A percentile compares a stretch with the other conserved stretches of the same genome.
phyloP scores from a whole-genome alignment of 2,797 vertebrate genomes.

The Sebastes reedi region DNA sequence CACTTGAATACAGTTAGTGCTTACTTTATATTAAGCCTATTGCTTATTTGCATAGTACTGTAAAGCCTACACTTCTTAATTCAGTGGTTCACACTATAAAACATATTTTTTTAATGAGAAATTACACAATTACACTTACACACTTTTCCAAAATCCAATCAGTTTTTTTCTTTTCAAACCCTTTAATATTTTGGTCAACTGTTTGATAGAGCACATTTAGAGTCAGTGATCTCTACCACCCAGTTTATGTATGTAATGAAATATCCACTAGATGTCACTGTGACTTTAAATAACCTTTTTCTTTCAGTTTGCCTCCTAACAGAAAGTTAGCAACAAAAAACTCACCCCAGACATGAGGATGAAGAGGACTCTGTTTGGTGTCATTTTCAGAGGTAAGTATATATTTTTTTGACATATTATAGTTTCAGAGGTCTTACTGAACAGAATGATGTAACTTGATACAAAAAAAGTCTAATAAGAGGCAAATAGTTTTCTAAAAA shows the following conservation, averaged over 20 bases:
- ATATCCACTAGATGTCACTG: background rate
- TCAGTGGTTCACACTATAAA: no score
- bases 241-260: background rate
- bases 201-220: background rate
- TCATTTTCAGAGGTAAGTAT: background rate
- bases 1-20: background rate
- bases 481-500: no score
- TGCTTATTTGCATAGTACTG: background rate
- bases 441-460: no score
- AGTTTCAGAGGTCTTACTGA: no score
- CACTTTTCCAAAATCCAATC: background rate
- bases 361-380: background rate
- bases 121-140: background rate
- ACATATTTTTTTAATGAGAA: background rate
- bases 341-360: background rate
- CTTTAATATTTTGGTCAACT: background rate
- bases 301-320: background rate
- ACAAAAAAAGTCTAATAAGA: no score
- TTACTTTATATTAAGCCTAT: background rate
- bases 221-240: background rate
- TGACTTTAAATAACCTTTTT: background rate
- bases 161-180: background rate
- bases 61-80: background rate
- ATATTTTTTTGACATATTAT: no score
- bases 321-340: background rate